These are phyloP conservation scores for Thereva unica DNA, from an alignment of 2,888 invertebrate species.

Conservation along the genomic window DNA sequence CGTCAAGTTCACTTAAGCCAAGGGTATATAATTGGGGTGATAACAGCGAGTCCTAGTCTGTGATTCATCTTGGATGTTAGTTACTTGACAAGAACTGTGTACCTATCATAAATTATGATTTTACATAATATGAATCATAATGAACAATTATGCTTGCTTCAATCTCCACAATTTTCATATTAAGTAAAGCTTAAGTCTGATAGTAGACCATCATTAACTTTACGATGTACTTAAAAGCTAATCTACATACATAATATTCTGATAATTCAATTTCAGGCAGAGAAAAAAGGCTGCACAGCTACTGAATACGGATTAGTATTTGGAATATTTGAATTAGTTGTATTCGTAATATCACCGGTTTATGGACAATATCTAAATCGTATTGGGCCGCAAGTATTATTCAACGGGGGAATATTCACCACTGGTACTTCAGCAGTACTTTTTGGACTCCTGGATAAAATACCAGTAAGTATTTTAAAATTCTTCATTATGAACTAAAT, in stretches of 20 bases:
- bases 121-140: too few species aligned
- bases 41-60: too few species aligned
- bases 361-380: conserved; percentile 79
- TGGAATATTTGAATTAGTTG: conserved; percentile 82
- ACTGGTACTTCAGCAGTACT: conserved; percentile 82
- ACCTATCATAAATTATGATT: too few species aligned
- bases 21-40: too few species aligned
- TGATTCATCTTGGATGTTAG: too few species aligned
- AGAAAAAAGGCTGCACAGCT: conserved; percentile 77
- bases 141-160: too few species aligned
- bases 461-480: conserved; percentile 39
- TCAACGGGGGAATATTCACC: conserved; percentile 81
- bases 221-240: background rate
- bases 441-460: conserved; percentile 62
- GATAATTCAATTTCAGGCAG: conserved; percentile 60
- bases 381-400: conserved; percentile 78
- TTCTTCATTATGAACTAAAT: background rate
- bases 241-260: background rate
- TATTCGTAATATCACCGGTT: conserved; percentile 79
- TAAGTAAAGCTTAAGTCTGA: too few species aligned
- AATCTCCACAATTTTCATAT: too few species aligned
- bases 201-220: too few species aligned
- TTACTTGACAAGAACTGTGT: too few species aligned
- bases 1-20: too few species aligned
- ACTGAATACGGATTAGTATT: conserved; percentile 87